A percentile compares a stretch with the other conserved stretches of the same genome.
Conservation (phyloP, 2,797 vertebrate genomes). For the Microcaecilia unicolor region DNA sequence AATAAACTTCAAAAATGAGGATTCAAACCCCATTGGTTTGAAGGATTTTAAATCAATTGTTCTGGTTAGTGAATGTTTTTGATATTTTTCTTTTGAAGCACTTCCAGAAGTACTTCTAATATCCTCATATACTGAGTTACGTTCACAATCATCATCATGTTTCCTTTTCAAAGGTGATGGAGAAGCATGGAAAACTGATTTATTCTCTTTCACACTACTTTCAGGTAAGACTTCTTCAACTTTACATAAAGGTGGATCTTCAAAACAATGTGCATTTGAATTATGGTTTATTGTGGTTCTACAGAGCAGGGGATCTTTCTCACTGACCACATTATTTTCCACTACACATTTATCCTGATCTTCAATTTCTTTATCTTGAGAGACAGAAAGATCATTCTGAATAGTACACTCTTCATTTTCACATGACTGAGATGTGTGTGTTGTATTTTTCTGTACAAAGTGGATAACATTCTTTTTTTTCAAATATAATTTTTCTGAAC, state of each 20-base stretch:
- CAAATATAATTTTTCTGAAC: conserved; percentile 12
- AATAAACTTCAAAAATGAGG: conserved; percentile 92
- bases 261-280: conserved; percentile 33
- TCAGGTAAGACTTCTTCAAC: conserved; percentile 32
- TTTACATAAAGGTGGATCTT: conserved; percentile 32
- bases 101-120: conserved; percentile 32
- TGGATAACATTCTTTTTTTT: conserved; percentile 1
- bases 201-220: conserved; percentile 42
- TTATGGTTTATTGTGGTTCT: conserved; percentile 51
- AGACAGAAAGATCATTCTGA: conserved; percentile 9
- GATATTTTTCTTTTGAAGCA: conserved; percentile 42
- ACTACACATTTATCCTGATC: conserved; percentile 23
- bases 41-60: conserved; percentile 80
- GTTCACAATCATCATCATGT: conserved; percentile 59
- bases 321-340: conserved; percentile 13
- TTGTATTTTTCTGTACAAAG: conserved; percentile 14
- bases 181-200: conserved; percentile 32
- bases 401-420: conserved; percentile 7
- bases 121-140: conserved; percentile 24
- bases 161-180: conserved; percentile 71
- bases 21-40: conserved; percentile 91
- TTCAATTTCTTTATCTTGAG: conserved; percentile 9
- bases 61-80: conserved; percentile 39
- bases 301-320: conserved; percentile 29
- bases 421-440: conserved; percentile 8